Evolutionary conservation across 2,888 invertebrate species (phyloP).

Genomic region (Arctia plantaginis): DNA sequence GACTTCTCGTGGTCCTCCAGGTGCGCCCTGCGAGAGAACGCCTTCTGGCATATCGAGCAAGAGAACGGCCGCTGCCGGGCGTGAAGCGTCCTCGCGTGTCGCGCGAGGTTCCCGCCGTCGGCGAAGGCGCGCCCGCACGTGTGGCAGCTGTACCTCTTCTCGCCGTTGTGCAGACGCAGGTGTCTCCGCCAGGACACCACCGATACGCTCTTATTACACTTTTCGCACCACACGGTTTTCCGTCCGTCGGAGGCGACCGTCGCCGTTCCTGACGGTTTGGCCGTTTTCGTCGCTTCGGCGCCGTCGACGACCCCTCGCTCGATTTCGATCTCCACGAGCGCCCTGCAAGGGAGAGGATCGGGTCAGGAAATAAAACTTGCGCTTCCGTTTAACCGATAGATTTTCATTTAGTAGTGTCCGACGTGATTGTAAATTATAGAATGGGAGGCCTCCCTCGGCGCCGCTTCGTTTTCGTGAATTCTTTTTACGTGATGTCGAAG

Average conservation of each 20-base stretch:
- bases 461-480: constrained; percentile 61
- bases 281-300: neutral
- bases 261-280: neutral
- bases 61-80: constrained; percentile 74
- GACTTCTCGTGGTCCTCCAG: constrained; percentile 82
- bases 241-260: constrained; percentile 50
- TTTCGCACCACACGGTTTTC: constrained; percentile 65
- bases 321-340: constrained; percentile 16
- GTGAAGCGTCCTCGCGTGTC: constrained; percentile 84
- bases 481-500: constrained; percentile 78
- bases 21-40: constrained; percentile 81
- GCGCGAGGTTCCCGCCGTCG: constrained; percentile 80
- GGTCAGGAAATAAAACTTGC: constrained; percentile 28
- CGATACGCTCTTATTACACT: constrained; percentile 70
- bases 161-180: constrained; percentile 74
- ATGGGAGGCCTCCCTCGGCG: constrained; percentile 6
- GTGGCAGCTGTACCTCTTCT: constrained; percentile 79
- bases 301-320: constrained; percentile 10
- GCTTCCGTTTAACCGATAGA: constrained; percentile 18
- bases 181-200: constrained; percentile 77
- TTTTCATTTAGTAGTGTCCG: constrained; percentile 28
- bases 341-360: constrained; percentile 41
- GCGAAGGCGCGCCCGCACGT: constrained; percentile 83
- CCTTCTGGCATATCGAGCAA: constrained; percentile 79
- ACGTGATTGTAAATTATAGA: constrained; percentile 18